Evolutionary conservation across 2,113 vertebrate genomes (phyloP).

Genomic region (Cyrtonyx montezumae): DNA sequence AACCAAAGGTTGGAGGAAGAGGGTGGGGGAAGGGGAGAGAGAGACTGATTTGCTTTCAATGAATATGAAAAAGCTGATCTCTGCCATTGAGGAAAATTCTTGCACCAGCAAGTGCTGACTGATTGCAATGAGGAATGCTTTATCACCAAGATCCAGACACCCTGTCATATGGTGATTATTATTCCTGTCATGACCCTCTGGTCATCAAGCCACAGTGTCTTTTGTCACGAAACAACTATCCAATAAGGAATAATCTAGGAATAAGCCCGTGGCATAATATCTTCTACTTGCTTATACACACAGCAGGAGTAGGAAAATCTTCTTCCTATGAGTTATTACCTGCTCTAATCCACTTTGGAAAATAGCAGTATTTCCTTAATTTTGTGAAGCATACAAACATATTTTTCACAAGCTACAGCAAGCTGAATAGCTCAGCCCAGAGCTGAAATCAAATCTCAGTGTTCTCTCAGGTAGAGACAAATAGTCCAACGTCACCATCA

Average conservation of each 20-base stretch:
- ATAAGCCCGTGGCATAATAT: conserved; percentile 62
- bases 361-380: conserved; percentile 59
- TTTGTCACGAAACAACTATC: conserved; percentile 58
- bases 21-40: not conserved
- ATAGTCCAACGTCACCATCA: not conserved
- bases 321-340: conserved; percentile 45
- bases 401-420: conserved; percentile 23
- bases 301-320: conserved; percentile 16
- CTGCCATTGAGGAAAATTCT: conserved; percentile 61
- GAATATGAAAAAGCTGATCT: conserved; percentile 64
- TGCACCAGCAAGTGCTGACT: conserved; percentile 50
- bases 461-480: not conserved
- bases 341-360: conserved; percentile 52
- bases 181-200: conserved; percentile 60
- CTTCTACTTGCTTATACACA: conserved; percentile 48
- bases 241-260: conserved; percentile 50
- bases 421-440: conserved; percentile 1
- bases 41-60: conserved; percentile 50
- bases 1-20: not conserved
- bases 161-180: conserved; percentile 66
- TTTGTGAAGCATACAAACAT: conserved; percentile 27
- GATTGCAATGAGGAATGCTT: conserved; percentile 47
- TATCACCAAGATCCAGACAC: conserved; percentile 56
- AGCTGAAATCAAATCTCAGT: conserved; percentile 38
- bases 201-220: conserved; percentile 59